phyloP scores from a whole-genome alignment of 1,140 invertebrate species.

The Dendroctonus ponderosae region DNA sequence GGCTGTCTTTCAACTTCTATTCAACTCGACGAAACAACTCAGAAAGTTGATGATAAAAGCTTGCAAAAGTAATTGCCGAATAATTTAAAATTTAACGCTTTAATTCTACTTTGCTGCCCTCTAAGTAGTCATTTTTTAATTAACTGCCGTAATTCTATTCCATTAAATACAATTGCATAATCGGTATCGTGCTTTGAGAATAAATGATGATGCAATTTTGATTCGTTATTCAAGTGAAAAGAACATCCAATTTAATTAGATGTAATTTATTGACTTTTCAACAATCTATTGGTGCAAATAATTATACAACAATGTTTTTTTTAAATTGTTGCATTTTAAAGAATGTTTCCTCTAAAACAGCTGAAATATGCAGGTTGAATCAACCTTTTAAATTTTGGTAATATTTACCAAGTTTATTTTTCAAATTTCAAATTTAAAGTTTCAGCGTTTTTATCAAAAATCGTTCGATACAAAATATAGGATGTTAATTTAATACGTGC shows the following conservation, averaged over 20 bases:
- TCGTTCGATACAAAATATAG: no score
- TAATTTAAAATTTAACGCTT: background rate
- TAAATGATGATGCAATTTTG: background rate
- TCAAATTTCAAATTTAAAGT: no score
- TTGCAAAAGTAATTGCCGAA: conserved; percentile 6
- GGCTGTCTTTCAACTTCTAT: background rate
- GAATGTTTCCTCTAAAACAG: no score
- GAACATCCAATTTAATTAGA: background rate
- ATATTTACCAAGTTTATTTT: no score
- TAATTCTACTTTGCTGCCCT: background rate
- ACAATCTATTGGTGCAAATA: no score
- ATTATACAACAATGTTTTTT: no score
- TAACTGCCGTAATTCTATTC: background rate
- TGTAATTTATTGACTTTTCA: background rate
- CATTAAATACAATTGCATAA: background rate
- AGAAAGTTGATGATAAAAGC: conserved; percentile 4
- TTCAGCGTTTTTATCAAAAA: no score
- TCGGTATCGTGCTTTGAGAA: background rate
- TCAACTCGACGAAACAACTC: background rate
- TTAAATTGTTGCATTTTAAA: no score
- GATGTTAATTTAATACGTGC: no score
- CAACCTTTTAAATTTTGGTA: no score
- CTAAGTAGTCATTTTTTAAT: background rate
- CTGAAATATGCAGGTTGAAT: no score
- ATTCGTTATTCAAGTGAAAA: background rate